These are phyloP conservation scores for Bovichtus diacanthus DNA, from an alignment of 2,797 vertebrate genomes.

Conservation along the genomic window DNA sequence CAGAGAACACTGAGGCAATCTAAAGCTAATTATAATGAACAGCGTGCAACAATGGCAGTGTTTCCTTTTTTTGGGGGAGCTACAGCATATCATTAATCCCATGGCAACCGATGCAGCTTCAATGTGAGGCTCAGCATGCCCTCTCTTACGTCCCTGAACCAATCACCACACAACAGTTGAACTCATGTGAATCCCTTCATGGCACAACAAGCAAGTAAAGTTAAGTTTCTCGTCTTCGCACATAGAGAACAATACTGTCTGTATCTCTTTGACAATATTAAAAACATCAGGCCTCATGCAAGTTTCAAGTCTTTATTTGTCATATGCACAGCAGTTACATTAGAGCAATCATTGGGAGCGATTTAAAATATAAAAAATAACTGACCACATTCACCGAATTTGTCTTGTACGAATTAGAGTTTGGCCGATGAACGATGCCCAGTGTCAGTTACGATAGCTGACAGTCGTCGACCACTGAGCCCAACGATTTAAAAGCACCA, in stretches of 20 bases:
- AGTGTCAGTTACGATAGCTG: too few relatives aligned
- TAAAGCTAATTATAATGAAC: conserved; percentile 81
- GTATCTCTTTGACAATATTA: neutral
- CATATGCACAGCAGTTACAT: neutral
- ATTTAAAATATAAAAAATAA: too few relatives aligned
- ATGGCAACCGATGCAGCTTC: conserved; percentile 68
- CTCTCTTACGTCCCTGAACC: conserved; percentile 26
- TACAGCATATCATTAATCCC: conserved; percentile 77
- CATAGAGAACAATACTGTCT: neutral
- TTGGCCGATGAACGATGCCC: too few relatives aligned
- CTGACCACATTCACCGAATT: too few relatives aligned
- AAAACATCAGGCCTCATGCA: neutral
- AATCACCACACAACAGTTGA: conserved; percentile 29
- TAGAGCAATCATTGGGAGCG: too few relatives aligned
- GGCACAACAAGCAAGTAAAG: neutral
- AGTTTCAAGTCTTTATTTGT: neutral
- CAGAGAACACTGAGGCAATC: conserved; percentile 64
- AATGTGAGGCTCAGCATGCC: conserved; percentile 50
- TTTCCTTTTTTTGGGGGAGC: conserved; percentile 12
- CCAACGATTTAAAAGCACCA: too few relatives aligned
- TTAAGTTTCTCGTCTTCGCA: neutral
- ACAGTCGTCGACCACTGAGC: too few relatives aligned
- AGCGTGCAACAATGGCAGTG: conserved; percentile 69
- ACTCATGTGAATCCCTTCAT: conserved; percentile 13
- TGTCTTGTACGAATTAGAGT: too few relatives aligned